Evolutionary conservation across 2,888 invertebrate species (phyloP), one percentile per base, ranked within the genome.

Genomic region (Omphaloscelis lunosa): DNA sequence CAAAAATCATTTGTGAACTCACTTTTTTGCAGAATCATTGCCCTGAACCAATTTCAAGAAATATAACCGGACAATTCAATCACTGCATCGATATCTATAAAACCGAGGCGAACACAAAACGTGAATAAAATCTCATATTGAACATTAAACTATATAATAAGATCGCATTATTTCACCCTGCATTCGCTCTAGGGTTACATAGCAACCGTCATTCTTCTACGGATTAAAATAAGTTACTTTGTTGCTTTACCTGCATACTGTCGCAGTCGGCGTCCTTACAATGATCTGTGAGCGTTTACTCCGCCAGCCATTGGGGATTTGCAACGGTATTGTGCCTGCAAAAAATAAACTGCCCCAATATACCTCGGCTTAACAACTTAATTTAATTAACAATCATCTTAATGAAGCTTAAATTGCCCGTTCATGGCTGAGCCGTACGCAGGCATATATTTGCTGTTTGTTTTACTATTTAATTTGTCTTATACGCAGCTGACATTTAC

Each of bases 151-250:
- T 87, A 34, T 74, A 68, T 79, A 75, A 11, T 72, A 77, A 61
- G 75, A 76, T 75, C 75, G 62, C 85, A 89, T 93, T 92, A 92
- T 94, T 93, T 92, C 93, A 91, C 90, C 90, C 89, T 82, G 86
- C 88, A 89, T 93, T 91, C 91, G 88, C 88, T 90, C 78, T 86
- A 88, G 84, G 87, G 87, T 90, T 90, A 92, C 93, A 94, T 94
- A 93, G 92, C 91, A 88, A 88, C 87, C 87, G 88, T 90, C 90
- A 92, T 94, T 93, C 93, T 93, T 92, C 86, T 89, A 79, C 83
- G 92, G 93, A 95, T 95, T 94, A 95, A 94, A 94, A 93, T 93
- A 89, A 93, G 91, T 92, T 92, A 94, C 92, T 92, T 92, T 93
- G 94, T 94, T 90, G 89, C 88, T 89, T 88, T 88, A 91, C 92